These are phyloP conservation scores for Nothoprocta pentlandii DNA, from an alignment of 2,113 vertebrate genomes.

Conservation along the genomic window DNA sequence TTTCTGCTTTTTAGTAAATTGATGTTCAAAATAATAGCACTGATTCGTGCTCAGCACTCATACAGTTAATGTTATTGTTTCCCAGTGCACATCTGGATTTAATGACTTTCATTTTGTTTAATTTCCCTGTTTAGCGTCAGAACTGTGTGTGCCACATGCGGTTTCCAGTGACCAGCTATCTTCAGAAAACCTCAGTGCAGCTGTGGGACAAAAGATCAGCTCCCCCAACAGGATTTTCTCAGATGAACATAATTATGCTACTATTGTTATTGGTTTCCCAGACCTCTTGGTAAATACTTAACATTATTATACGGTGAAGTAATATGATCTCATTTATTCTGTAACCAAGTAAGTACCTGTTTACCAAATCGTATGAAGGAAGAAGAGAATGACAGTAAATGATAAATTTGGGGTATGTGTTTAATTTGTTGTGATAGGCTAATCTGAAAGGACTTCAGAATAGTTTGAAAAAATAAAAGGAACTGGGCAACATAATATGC, in stretches of 20 bases:
- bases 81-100: constrained; percentile 26
- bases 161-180: constrained; percentile 90
- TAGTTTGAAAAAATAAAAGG: neutral
- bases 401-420: neutral
- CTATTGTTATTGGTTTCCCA: constrained; percentile 91
- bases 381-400: neutral
- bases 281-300: constrained; percentile 90
- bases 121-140: constrained; percentile 74
- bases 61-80: neutral
- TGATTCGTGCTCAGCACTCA: neutral
- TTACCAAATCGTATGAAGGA: neutral
- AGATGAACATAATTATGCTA: constrained; percentile 85
- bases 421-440: neutral
- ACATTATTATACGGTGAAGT: constrained; percentile 6
- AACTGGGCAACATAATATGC: neutral
- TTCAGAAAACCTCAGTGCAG: constrained; percentile 91
- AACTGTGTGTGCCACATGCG: constrained; percentile 78
- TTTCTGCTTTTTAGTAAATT: neutral
- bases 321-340: neutral
- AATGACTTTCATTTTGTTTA: constrained; percentile 28
- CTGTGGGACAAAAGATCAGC: constrained; percentile 91
- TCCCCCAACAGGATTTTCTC: constrained; percentile 93
- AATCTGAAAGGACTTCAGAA: neutral
- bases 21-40: neutral
- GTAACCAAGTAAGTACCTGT: neutral